phyloP scores from a whole-genome alignment of 2,888 invertebrate genomes.

The Andrena minutula region DNA sequence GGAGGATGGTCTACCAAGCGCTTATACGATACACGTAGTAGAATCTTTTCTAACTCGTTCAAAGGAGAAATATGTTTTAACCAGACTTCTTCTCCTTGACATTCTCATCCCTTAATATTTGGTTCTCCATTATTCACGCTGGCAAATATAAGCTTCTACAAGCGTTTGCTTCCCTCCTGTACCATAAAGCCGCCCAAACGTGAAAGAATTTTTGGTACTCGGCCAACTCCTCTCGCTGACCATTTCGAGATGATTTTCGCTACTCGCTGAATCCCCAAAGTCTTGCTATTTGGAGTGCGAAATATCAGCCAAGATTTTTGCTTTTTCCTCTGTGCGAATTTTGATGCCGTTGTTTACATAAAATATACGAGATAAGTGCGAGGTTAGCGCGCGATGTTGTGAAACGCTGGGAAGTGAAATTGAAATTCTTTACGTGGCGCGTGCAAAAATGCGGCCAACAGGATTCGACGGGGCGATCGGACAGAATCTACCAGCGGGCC shows the following conservation, averaged over 20 bases:
- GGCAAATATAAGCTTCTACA: background rate
- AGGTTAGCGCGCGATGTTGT: background rate
- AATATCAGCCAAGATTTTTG: too few relatives aligned
- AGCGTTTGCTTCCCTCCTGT: background rate
- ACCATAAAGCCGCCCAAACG: background rate
- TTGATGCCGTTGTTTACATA: background rate
- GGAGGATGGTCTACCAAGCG: too few relatives aligned
- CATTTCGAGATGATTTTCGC: background rate
- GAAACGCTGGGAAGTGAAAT: constrained; percentile 18
- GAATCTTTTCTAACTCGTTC: too few relatives aligned
- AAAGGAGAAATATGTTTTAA: too few relatives aligned
- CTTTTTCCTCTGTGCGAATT: too few relatives aligned
- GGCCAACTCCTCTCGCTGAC: background rate
- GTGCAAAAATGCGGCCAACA: constrained; percentile 14
- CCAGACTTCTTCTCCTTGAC: background rate
- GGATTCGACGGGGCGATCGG: constrained; percentile 38
- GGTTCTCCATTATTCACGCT: background rate
- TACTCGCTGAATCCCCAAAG: background rate
- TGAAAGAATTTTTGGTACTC: background rate
- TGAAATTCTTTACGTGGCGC: constrained; percentile 45
- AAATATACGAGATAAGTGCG: background rate
- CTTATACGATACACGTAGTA: too few relatives aligned
- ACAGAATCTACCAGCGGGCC: constrained; percentile 47
- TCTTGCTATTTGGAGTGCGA: background rate
- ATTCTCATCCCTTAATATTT: constrained; percentile 1